A percentile compares a stretch with the other conserved stretches of the same genome.
Conservation (phyloP, 35 echinoderm and acorn worm genomes). For the Stichopus chloronotus region DNA sequence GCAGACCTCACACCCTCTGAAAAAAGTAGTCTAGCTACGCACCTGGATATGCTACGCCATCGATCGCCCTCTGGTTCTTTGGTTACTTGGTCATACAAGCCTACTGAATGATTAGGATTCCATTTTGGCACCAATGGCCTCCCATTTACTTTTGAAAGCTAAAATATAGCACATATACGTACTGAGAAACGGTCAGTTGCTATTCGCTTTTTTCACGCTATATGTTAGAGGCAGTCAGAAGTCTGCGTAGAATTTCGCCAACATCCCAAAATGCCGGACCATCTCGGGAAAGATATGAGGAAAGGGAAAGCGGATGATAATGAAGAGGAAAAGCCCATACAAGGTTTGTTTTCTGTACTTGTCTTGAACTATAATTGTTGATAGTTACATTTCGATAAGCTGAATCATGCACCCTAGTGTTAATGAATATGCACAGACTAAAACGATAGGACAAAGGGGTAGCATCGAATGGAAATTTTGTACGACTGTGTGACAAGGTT, state of each 20-base stretch:
- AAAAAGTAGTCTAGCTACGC: too few species aligned
- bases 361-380: not conserved
- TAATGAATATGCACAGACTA: not conserved
- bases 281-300: conserved; percentile 95
- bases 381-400: not conserved
- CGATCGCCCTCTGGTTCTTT: too few species aligned
- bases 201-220: too few species aligned
- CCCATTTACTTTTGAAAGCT: too few species aligned
- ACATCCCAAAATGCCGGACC: conserved; percentile 78
- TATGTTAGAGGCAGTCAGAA: too few species aligned
- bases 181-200: too few species aligned
- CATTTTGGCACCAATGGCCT: too few species aligned
- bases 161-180: too few species aligned
- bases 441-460: not conserved
- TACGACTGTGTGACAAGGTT: not conserved
- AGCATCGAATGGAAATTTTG: not conserved
- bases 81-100: too few species aligned
- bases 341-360: conserved; percentile 61
- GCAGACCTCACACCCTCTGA: too few species aligned
- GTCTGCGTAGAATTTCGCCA: not conserved
- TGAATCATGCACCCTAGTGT: conserved; percentile 45
- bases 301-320: conserved; percentile 84
- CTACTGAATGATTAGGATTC: too few species aligned
- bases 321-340: conserved; percentile 94
- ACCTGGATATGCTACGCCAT: too few species aligned